These are phyloP conservation scores for Nannoperca obscura DNA, from an alignment of 2,797 vertebrate genomes.

Conservation along the genomic window DNA sequence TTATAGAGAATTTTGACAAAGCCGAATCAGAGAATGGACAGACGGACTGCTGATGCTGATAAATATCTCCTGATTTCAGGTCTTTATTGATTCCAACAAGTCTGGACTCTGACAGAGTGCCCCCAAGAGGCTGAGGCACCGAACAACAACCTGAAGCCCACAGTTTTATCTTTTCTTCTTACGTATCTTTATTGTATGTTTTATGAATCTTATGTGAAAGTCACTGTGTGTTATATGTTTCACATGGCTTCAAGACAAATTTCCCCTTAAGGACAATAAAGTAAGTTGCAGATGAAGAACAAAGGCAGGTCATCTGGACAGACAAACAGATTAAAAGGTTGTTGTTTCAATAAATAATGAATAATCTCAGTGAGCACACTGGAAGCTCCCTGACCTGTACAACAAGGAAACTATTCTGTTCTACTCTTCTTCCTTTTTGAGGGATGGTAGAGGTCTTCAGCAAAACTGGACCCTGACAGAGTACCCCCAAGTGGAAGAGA, in stretches of 20 bases:
- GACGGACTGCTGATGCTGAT: neutral
- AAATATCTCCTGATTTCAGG: neutral
- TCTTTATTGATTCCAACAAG: neutral
- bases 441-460: neutral
- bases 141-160: neutral
- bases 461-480: neutral
- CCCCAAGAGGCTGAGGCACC: neutral
- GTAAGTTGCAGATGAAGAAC: neutral
- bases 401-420: neutral
- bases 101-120: neutral
- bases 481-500: conserved; percentile 19
- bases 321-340: neutral
- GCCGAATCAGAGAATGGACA: neutral
- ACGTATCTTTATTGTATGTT: neutral
- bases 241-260: neutral
- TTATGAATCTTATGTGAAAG: neutral
- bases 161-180: neutral
- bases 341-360: no score
- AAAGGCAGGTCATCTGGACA: neutral
- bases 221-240: neutral
- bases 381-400: no score
- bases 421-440: conserved; percentile 3
- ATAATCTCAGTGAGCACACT: neutral
- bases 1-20: neutral
- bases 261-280: neutral